Base-by-base conservation (phyloP, 2,113 vertebrate genomes). In the Tricholaema leucomelas region DNA sequence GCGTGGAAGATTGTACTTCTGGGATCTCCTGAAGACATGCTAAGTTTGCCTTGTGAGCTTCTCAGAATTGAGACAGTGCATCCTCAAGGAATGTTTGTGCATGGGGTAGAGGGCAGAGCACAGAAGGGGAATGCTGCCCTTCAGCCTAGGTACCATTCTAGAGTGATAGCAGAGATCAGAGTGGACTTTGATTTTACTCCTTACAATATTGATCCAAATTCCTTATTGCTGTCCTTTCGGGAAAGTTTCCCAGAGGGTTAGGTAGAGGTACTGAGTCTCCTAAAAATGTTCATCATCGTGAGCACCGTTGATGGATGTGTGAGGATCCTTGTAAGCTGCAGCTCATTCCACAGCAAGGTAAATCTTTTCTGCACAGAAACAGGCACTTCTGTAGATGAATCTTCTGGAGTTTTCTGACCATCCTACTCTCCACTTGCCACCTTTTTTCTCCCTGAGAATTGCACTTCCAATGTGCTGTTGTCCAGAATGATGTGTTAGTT, bases 401-500 rank as follows among this genome's bases (percentile, higher is more conserved):
- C 65, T 83, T 70, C 38, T 31, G 23, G 28, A 65, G 35, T 85
- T 87, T 85, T 67, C 35, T 75, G 60, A 30, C 50, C 54, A 21
- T 24, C 30, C 63, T 67, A 35, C 12, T 78, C 10, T 42, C 35
- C 94, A 6, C 66, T 64, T 83, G 10, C 64, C 5, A 2, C 42
- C 65, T 59, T 46, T 69, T 75, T 78, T 5, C 21, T 14, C 14
- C 56, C 35, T 58, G 25, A 92, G 66, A 76, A 81, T 81, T 91
- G 63, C 63, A 73, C 65, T 94, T 91, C 28, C 65, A 86, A 52
- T 42, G 86, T 92, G 27, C 60, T 93, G 79, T 60, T 78, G 66
- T 90, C 60, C 77, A 63, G 65, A 81, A 59, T 50, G 20, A 88
- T 78, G 31, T 83, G 85, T 87, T 95, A 79, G 81, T 87, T 92